These are phyloP conservation scores for Spisula subtruncata DNA, from an alignment of 2,888 invertebrate genomes.

Conservation along the genomic window DNA sequence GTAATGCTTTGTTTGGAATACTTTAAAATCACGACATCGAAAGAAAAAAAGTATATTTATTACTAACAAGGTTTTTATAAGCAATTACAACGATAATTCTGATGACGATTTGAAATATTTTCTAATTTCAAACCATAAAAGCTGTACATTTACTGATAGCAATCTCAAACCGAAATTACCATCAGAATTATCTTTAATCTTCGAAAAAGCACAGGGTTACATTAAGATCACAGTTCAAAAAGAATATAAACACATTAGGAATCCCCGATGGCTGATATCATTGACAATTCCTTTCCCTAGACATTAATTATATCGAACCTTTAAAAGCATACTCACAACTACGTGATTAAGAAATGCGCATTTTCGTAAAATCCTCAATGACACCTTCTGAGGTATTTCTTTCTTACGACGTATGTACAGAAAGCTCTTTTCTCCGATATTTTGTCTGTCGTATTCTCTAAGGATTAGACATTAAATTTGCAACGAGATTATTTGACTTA, in stretches of 20 bases:
- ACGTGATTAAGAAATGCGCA: neutral
- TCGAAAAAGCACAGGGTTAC: neutral
- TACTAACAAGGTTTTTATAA: neutral
- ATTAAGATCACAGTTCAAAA: neutral
- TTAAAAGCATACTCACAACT: constrained; percentile 3
- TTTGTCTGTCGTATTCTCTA: neutral
- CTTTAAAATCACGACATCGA: too few species aligned
- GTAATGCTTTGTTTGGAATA: too few species aligned
- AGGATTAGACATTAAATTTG: neutral
- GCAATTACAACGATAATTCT: neutral
- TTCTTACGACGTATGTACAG: neutral
- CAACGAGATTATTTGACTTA: neutral
- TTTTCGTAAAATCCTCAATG: neutral
- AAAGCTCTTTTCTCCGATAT: neutral
- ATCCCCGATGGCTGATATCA: neutral
- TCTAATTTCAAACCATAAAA: neutral
- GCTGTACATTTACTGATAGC: neutral
- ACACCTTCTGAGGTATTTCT: neutral
- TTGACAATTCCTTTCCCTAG: neutral
- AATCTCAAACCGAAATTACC: neutral
- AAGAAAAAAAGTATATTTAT: too few species aligned
- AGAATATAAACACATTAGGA: constrained; percentile 20
- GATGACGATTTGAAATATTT: neutral
- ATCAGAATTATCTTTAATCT: neutral
- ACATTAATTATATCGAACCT: neutral